Evolutionary conservation across 2,888 invertebrate species (phyloP).

Genomic region (Fabriciana adippe): DNA sequence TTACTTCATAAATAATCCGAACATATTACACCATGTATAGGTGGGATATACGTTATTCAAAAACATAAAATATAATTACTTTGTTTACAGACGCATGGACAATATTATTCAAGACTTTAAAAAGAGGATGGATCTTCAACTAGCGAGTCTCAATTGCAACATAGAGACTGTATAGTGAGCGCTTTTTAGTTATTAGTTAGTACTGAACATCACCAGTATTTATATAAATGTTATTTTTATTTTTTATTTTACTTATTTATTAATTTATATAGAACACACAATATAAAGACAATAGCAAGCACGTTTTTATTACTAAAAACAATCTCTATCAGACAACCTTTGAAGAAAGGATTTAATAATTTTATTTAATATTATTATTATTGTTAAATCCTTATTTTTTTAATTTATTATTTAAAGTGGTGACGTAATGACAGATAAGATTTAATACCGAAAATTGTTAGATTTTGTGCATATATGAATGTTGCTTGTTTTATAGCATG

Average conservation of each 20-base stretch:
- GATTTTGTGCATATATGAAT: too few relatives aligned
- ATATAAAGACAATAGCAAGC: too few relatives aligned
- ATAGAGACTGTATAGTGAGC: constrained; percentile 64
- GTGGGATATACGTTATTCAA: constrained; percentile 1
- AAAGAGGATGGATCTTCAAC: constrained; percentile 86
- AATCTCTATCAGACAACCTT: too few relatives aligned
- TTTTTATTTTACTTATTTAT: neutral
- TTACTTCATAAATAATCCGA: neutral
- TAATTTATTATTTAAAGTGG: too few relatives aligned
- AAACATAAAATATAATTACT: constrained; percentile 29
- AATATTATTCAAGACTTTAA: constrained; percentile 84
- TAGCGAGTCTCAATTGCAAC: constrained; percentile 83
- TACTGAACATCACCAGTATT: constrained; percentile 6
- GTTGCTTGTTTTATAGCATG: too few relatives aligned
- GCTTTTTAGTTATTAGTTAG: neutral
- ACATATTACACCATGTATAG: neutral
- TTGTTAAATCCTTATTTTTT: too few relatives aligned
- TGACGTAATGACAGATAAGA: too few relatives aligned
- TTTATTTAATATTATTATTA: too few relatives aligned
- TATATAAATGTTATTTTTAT: neutral
- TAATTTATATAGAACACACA: too few relatives aligned
- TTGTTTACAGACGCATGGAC: constrained; percentile 82
- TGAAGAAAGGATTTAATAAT: too few relatives aligned
- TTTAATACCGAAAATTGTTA: too few relatives aligned
- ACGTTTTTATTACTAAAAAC: too few relatives aligned